phyloP scores from a whole-genome alignment of 2,888 invertebrate species.

The Drosophila pseudotalamancana region DNA sequence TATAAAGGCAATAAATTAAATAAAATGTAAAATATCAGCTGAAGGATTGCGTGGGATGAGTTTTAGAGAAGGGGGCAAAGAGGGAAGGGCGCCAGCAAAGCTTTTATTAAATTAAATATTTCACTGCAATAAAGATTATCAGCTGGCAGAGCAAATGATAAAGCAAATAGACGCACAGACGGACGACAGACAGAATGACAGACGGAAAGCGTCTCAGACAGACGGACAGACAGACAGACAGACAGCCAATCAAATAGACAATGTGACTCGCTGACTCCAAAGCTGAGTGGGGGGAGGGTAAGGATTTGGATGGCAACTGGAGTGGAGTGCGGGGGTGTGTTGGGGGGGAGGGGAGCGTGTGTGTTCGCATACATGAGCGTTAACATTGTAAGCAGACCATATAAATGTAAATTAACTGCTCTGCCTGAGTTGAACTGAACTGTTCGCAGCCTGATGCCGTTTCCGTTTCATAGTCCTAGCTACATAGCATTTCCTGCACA shows the following conservation, averaged over 20 bases:
- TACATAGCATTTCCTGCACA: constrained; percentile 70
- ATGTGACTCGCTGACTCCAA: constrained; percentile 72
- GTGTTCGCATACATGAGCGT: constrained; percentile 69
- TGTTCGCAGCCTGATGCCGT: constrained; percentile 71
- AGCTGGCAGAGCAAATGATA: constrained; percentile 71
- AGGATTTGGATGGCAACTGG: not conserved
- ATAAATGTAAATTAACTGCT: constrained; percentile 78
- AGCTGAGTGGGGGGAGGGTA: constrained; percentile 30
- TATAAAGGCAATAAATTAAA: constrained; percentile 69
- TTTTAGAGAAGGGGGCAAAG: too few relatives aligned
- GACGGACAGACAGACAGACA: constrained; percentile 30
- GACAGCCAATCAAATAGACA: constrained; percentile 63
- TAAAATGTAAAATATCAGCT: constrained; percentile 75
- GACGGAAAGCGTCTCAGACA: constrained; percentile 11
- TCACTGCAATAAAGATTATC: constrained; percentile 79
- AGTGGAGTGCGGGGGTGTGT: not conserved
- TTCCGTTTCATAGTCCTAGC: constrained; percentile 77
- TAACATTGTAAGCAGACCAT: constrained; percentile 80
- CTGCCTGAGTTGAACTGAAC: constrained; percentile 51
- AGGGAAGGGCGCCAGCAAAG: constrained; percentile 26
- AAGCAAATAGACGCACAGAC: constrained; percentile 52
- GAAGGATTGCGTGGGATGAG: constrained; percentile 20
- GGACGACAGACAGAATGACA: not conserved
- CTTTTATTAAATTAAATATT: constrained; percentile 79
- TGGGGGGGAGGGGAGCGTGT: constrained; percentile 1